phyloP scores from a whole-genome alignment of 2,113 vertebrate genomes.

The Pelobates fuscus region DNA sequence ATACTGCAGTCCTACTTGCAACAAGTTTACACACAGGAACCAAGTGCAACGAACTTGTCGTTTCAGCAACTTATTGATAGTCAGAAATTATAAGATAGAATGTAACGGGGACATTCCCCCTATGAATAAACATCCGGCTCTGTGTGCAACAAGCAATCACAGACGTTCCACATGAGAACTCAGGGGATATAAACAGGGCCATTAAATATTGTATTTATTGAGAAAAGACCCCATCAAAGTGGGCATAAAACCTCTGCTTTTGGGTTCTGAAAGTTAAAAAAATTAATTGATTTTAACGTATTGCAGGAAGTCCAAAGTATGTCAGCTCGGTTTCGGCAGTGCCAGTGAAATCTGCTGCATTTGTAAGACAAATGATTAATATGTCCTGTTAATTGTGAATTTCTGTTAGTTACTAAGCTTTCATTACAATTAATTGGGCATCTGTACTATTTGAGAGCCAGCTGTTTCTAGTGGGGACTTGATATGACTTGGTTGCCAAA shows the following conservation, averaged over 20 bases:
- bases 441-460: neutral
- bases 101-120: neutral
- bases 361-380: neutral
- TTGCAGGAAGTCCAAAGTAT: no score
- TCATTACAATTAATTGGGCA: neutral
- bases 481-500: neutral
- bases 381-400: neutral
- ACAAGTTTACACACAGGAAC: conserved; percentile 2
- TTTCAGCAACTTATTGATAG: neutral
- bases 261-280: neutral
- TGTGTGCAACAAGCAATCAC: conserved; percentile 5
- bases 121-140: conserved; percentile 1
- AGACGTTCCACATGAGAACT: neutral
- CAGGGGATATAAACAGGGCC: neutral
- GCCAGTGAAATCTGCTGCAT: neutral
- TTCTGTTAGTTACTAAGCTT: neutral
- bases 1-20: conserved; percentile 4
- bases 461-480: neutral
- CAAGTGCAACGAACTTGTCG: neutral
- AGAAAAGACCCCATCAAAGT: neutral
- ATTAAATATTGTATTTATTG: no score
- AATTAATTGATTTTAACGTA: no score
- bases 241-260: neutral
- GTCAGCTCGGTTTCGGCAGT: neutral
- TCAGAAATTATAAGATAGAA: neutral